phyloP scores from a whole-genome alignment of 2,113 vertebrate genomes.

The Perca flavescens region DNA sequence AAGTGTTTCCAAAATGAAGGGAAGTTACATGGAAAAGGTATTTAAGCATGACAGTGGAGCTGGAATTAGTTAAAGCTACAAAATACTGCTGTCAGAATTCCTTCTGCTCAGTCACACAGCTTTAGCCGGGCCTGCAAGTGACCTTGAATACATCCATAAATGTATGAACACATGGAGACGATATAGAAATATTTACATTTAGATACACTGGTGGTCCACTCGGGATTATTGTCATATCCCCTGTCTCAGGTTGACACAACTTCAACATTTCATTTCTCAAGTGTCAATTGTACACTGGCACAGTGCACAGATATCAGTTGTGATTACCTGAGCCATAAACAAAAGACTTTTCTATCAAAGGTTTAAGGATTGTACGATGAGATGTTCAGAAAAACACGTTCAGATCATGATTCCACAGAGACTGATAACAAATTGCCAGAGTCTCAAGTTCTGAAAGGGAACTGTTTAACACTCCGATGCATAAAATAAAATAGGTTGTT shows the following conservation, averaged over 20 bases:
- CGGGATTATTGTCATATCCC: constrained; percentile 21
- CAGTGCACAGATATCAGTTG: neutral
- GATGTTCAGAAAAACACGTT: constrained; percentile 24
- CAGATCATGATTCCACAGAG: constrained; percentile 39
- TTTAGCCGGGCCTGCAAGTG: constrained; percentile 47
- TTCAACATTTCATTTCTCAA: constrained; percentile 51
- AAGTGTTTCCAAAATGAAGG: constrained; percentile 69
- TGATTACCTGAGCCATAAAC: constrained; percentile 36
- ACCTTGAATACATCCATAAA: constrained; percentile 80
- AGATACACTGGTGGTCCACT: constrained; percentile 50
- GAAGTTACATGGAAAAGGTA: constrained; percentile 71
- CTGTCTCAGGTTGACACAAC: constrained; percentile 34
- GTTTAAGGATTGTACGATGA: constrained; percentile 12
- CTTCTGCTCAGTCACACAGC: constrained; percentile 67
- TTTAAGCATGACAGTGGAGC: constrained; percentile 75
- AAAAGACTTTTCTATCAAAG: constrained; percentile 7
- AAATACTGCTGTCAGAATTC: constrained; percentile 73
- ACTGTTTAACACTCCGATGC: neutral
- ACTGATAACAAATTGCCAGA: constrained; percentile 10
- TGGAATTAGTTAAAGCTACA: constrained; percentile 75
- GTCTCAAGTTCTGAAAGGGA: constrained; percentile 1
- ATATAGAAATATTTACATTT: constrained; percentile 75
- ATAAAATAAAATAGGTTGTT: neutral
- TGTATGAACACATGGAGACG: constrained; percentile 69
- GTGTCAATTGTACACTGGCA: constrained; percentile 9